Evolutionary conservation across 2,113 vertebrate species (phyloP).

Genomic region (Aegotheles bennettii): DNA sequence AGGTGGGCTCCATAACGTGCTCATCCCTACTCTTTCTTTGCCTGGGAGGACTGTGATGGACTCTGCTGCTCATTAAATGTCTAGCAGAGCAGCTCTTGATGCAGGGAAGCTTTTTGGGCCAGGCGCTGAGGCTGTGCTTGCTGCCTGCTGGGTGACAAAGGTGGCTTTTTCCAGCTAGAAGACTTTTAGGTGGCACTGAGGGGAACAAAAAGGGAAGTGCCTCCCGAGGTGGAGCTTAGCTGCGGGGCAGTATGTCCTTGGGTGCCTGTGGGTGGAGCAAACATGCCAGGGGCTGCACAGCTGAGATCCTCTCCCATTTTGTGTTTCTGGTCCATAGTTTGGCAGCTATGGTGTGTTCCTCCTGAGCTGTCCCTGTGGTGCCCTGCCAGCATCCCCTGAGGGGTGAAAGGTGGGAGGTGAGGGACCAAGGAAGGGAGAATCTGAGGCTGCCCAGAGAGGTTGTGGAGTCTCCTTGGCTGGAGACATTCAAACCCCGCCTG

Average conservation of each 20-base stretch:
- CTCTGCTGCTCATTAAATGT: neutral
- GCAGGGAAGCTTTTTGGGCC: neutral
- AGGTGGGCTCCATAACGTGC: neutral
- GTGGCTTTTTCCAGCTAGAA: too few species aligned
- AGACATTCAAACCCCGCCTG: too few species aligned
- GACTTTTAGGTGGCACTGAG: neutral
- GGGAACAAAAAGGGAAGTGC: neutral
- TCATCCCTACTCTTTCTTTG: neutral
- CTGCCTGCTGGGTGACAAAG: neutral
- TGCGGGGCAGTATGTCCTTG: neutral
- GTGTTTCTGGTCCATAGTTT: too few species aligned
- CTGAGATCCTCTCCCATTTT: neutral
- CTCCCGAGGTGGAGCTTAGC: neutral
- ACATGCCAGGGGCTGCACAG: fast-evolving
- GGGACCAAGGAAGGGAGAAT: neutral
- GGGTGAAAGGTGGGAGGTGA: neutral
- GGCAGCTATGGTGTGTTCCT: fast-evolving
- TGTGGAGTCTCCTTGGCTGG: neutral
- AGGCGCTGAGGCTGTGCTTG: neutral
- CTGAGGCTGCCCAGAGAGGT: neutral
- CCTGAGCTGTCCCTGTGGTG: neutral
- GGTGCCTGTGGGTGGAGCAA: neutral
- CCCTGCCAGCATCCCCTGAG: neutral
- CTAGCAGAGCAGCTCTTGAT: fast-evolving
- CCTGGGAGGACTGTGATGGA: neutral